A percentile compares a stretch with the other conserved stretches of the same genome.
These are phyloP conservation scores for Drosophila sp. DNA, from an alignment of 1,140 invertebrate genomes.

Conservation along the genomic window DNA sequence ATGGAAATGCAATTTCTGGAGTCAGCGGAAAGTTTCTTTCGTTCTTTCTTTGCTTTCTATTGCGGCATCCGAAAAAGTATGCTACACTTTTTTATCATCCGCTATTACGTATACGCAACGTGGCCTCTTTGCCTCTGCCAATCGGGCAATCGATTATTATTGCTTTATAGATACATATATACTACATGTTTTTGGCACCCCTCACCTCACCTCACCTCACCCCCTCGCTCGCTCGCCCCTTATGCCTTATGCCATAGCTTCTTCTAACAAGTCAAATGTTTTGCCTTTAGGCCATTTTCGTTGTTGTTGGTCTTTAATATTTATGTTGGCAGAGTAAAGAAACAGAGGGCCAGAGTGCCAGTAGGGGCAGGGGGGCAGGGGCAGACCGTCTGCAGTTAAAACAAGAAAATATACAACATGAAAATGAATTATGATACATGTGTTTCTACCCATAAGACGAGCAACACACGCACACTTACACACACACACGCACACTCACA, in stretches of 20 bases:
- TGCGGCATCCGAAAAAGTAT: conserved; percentile 29
- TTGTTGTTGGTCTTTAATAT: conserved; percentile 57
- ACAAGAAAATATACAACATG: conserved; percentile 74
- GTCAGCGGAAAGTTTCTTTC: background rate
- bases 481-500: background rate
- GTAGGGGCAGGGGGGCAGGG: background rate
- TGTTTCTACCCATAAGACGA: conserved; percentile 59
- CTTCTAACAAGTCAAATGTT: conserved; percentile 52
- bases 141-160: conserved; percentile 60
- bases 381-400: conserved; percentile 51
- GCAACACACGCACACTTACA: conserved; percentile 29
- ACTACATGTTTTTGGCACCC: conserved; percentile 25
- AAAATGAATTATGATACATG: conserved; percentile 82
- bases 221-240: background rate
- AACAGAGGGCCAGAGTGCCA: conserved; percentile 33
- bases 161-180: conserved; percentile 48
- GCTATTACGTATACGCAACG: conserved; percentile 45
- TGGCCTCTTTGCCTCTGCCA: conserved; percentile 46
- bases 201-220: background rate
- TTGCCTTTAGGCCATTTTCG: conserved; percentile 44
- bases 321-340: conserved; percentile 62
- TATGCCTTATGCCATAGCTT: conserved; percentile 27
- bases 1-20: background rate
- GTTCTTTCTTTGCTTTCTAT: background rate
- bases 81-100: conserved; percentile 47